Evolutionary conservation across 2,797 vertebrate species (phyloP).

Genomic region (Premnoplex brunnescens): DNA sequence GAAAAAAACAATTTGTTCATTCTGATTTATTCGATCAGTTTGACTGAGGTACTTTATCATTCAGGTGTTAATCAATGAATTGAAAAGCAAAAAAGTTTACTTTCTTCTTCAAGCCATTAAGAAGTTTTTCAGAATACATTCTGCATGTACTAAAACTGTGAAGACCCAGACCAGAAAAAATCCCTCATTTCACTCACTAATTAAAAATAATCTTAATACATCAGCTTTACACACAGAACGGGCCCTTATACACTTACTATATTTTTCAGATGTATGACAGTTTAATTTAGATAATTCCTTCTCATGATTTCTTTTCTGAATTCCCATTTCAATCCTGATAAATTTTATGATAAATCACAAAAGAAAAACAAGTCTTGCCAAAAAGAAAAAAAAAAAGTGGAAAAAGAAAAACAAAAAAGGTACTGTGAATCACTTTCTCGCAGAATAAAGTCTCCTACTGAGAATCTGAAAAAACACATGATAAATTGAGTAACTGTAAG

Average conservation of each 20-base stretch:
- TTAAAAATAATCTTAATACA: not conserved
- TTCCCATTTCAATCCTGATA: not conserved
- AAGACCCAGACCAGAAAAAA: not conserved
- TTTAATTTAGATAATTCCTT: not conserved
- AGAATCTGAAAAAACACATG: not conserved
- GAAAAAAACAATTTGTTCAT: not conserved
- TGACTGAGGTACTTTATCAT: not conserved
- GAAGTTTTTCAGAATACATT: not conserved
- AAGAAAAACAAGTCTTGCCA: not conserved
- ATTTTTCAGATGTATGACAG: not conserved
- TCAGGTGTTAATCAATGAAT: not conserved
- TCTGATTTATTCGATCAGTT: not conserved
- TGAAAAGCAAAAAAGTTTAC: not conserved
- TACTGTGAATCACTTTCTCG: rapidly evolving
- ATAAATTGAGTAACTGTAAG: not conserved
- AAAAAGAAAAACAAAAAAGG: rapidly evolving
- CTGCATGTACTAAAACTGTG: not conserved
- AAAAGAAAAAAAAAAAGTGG: rapidly evolving
- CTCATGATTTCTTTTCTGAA: not conserved
- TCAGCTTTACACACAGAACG: not conserved
- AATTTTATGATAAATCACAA: not conserved
- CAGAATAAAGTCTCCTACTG: not conserved
- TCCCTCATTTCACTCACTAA: not conserved
- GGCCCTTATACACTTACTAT: not conserved
- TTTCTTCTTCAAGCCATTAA: not conserved